Conservation (phyloP, 37 sponge, comb jelly and placozoan genomes). For the Cliona cf. orientalis region DNA sequence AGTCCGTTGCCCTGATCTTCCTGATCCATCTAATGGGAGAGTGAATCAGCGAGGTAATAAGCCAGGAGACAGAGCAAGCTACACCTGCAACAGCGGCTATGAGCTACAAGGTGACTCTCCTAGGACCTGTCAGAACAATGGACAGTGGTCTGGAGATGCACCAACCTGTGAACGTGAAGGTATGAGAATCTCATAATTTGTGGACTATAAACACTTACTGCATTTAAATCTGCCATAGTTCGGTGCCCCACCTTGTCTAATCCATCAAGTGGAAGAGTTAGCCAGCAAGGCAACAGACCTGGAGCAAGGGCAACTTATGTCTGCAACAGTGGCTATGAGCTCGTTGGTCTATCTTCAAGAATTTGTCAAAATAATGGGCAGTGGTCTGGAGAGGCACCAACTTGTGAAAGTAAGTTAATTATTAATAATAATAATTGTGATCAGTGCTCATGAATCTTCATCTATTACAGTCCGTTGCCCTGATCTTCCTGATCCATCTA, state of each 20-base stretch:
- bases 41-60: not conserved
- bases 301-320: conserved; percentile 35
- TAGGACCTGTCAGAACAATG: conserved; percentile 54
- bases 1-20: not conserved
- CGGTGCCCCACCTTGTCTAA: not conserved
- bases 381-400: conserved; percentile 51
- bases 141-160: conserved; percentile 39
- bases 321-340: conserved; percentile 30
- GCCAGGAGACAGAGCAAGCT: conserved; percentile 7
- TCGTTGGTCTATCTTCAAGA: conserved; percentile 31
- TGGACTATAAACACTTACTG: not conserved
- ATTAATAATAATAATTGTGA: too few relatives aligned
- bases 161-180: conserved; percentile 49
- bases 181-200: not conserved
- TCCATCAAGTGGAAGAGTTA: conserved; percentile 3
- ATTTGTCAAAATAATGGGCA: conserved; percentile 38
- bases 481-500: conserved; percentile 13
- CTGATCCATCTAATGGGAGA: conserved; percentile 5
- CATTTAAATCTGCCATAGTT: not conserved
- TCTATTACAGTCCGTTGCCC: too few relatives aligned
- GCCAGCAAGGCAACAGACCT: not conserved
- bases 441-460: too few relatives aligned
- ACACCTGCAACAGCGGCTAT: conserved; percentile 52
- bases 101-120: conserved; percentile 24
- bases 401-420: too few relatives aligned